These are phyloP conservation scores for Zygothrica quintamaculata DNA, from an alignment of 2,888 invertebrate species.

Conservation along the genomic window DNA sequence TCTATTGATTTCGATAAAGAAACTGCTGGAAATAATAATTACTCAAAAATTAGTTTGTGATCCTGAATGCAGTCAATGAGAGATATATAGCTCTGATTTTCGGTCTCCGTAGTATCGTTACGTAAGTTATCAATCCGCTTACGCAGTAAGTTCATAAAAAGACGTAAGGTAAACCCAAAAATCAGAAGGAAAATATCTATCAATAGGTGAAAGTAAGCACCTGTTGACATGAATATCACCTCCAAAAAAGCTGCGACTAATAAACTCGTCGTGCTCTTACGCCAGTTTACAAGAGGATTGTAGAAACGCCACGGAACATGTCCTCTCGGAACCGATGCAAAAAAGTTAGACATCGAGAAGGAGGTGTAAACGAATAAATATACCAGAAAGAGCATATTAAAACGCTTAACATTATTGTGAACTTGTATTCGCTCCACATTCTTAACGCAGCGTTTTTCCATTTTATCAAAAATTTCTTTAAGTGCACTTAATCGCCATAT, in stretches of 20 bases:
- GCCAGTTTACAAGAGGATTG: constrained; percentile 51
- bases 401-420: background rate
- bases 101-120: constrained; percentile 3
- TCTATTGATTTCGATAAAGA: too few species aligned
- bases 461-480: constrained; percentile 16
- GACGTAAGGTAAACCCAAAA: constrained; percentile 21
- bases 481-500: constrained; percentile 24
- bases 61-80: constrained; percentile 36
- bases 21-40: background rate
- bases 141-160: constrained; percentile 22
- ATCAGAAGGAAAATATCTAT: constrained; percentile 37
- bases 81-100: constrained; percentile 21
- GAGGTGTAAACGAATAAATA: constrained; percentile 28
- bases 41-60: constrained; percentile 40
- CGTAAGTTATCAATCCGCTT: constrained; percentile 32
- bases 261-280: constrained; percentile 1
- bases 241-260: constrained; percentile 34
- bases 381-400: constrained; percentile 13
- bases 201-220: constrained; percentile 22
- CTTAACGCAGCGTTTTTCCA: constrained; percentile 40
- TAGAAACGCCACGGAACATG: constrained; percentile 46
- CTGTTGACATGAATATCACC: constrained; percentile 1
- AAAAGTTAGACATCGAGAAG: constrained; percentile 13
- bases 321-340: constrained; percentile 13
- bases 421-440: background rate